A percentile compares a stretch with the other conserved stretches of the same genome.
Conservation (phyloP, 2,797 vertebrate genomes). For the Lacerta bilineata region DNA sequence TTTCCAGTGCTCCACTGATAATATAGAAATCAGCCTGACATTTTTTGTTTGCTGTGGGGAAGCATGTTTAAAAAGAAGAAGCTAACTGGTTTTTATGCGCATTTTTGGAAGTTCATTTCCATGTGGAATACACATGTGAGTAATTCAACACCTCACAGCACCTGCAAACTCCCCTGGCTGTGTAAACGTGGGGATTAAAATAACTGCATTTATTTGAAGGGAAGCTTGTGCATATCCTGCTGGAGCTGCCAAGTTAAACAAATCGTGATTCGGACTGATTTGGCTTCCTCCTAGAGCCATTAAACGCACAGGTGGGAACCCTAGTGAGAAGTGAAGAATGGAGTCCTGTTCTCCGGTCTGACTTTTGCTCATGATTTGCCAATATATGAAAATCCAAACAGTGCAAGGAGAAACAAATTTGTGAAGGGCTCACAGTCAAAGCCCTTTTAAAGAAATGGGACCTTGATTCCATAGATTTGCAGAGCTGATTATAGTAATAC, state of each 20-base stretch:
- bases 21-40: background rate
- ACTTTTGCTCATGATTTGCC: constrained; percentile 54
- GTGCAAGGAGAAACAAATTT: background rate
- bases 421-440: background rate
- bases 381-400: constrained; percentile 59
- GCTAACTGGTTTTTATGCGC: background rate
- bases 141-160: background rate
- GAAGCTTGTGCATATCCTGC: constrained; percentile 61
- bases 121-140: background rate
- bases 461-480: background rate
- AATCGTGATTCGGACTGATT: constrained; percentile 61
- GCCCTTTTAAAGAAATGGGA: background rate
- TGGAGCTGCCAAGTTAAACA: constrained; percentile 66
- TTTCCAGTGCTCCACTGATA: constrained; percentile 4
- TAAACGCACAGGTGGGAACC: constrained; percentile 63
- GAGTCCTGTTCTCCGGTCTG: constrained; percentile 46
- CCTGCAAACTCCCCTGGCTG: constrained; percentile 11
- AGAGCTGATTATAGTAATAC: background rate
- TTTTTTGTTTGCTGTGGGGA: constrained; percentile 1
- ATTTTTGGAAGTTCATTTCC: background rate
- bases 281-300: constrained; percentile 52
- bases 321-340: constrained; percentile 47
- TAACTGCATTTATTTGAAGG: constrained; percentile 51
- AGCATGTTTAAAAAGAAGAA: background rate
- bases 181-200: constrained; percentile 43